A percentile compares a stretch with the other conserved stretches of the same genome.
phyloP scores from a whole-genome alignment of 1,140 invertebrate genomes.

The Sycophila sp. region DNA sequence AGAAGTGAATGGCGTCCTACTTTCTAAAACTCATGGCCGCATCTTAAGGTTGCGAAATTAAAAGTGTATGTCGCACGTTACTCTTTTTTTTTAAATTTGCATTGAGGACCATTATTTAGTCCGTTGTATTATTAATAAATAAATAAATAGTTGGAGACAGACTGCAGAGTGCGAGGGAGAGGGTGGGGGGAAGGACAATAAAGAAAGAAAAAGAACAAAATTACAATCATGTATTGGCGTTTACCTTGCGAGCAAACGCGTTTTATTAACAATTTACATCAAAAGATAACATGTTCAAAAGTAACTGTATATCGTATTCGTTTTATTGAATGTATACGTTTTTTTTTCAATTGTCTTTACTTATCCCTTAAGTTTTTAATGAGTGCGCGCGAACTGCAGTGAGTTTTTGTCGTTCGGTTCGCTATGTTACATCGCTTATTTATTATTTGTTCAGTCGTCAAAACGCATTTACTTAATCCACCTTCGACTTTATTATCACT shows the following conservation, averaged over 20 bases:
- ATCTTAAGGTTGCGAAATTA: no score
- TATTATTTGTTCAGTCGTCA: neutral
- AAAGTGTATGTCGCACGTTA: no score
- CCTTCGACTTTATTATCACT: conserved; percentile 35
- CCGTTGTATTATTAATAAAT: no score
- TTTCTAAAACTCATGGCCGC: conserved; percentile 7
- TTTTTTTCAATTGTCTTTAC: conserved; percentile 10
- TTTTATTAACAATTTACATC: conserved; percentile 64
- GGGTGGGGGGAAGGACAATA: neutral
- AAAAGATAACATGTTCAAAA: conserved; percentile 63
- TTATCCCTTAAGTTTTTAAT: no score
- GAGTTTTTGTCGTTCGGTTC: no score
- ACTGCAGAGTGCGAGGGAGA: no score
- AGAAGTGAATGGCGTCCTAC: conserved; percentile 8
- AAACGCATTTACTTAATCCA: neutral
- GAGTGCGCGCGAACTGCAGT: no score
- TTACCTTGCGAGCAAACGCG: conserved; percentile 44
- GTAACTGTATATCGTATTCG: conserved; percentile 49
- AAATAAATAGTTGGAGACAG: no score
- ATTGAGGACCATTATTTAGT: no score
- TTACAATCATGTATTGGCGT: conserved; percentile 39
- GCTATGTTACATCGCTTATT: neutral
- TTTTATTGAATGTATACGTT: neutral
- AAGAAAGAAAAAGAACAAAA: conserved; percentile 36
- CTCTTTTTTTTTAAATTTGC: no score